Percentiles rank a stretch among this genome's conserved stretches.
phyloP scores from a whole-genome alignment of 2,113 vertebrate species.

The Cisticola juncidis region DNA sequence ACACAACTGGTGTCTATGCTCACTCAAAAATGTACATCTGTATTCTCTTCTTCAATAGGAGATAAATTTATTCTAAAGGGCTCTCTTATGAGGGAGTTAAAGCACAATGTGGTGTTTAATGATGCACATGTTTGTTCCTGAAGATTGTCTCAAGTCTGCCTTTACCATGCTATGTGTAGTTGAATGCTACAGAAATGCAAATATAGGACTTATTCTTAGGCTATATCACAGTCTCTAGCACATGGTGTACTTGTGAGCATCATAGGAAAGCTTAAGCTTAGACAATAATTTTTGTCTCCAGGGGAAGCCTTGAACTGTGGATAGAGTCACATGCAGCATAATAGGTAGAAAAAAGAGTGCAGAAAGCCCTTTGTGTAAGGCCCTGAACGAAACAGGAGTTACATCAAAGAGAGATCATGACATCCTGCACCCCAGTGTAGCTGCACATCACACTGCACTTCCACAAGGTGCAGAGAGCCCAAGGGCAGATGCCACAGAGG shows the following conservation, averaged over 20 bases:
- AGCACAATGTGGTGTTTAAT: not conserved
- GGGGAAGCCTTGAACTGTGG: not conserved
- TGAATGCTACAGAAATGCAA: not conserved
- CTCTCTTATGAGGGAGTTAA: not conserved
- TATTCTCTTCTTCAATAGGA: not conserved
- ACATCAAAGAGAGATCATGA: not conserved
- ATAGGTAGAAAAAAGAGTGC: not conserved
- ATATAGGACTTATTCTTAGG: not conserved
- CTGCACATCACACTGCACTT: not conserved
- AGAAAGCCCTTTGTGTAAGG: not conserved
- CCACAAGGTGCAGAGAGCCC: not conserved
- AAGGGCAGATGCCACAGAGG: not conserved
- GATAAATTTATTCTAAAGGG: not conserved
- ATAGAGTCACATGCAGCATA: not conserved
- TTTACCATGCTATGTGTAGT: not conserved
- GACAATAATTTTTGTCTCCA: not conserved
- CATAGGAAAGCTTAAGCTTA: not conserved
- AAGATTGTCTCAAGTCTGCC: not conserved
- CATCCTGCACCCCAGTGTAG: not conserved
- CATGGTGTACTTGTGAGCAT: not conserved
- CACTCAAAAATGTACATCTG: not conserved
- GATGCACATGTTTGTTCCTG: not conserved
- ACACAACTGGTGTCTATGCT: fast-evolving
- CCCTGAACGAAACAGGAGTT: not conserved
- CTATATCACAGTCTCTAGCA: not conserved